phyloP scores from a whole-genome alignment of 2,797 vertebrate species.

The Galagoides demidoff region DNA sequence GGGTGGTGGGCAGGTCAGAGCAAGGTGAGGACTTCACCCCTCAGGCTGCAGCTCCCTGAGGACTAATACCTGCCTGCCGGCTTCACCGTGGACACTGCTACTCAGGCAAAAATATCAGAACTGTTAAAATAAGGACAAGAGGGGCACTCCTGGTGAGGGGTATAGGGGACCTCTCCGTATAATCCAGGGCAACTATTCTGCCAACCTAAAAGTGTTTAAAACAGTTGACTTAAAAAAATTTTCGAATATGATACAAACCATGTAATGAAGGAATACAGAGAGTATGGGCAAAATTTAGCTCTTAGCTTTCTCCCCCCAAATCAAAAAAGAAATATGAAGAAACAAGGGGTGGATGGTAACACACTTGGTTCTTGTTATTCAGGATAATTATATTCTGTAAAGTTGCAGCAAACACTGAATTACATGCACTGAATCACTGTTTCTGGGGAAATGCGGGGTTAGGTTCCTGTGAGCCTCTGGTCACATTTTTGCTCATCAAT shows the following conservation, averaged over 20 bases:
- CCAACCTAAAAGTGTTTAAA: background rate
- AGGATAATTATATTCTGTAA: background rate
- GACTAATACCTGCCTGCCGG: background rate
- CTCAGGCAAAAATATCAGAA: background rate
- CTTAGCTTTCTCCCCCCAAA: background rate
- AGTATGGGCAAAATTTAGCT: background rate
- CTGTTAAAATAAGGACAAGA: background rate
- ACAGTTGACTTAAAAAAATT: background rate
- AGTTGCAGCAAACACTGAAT: background rate
- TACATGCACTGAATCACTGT: background rate
- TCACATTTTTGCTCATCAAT: background rate
- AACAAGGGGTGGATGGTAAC: no score
- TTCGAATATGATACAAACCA: background rate
- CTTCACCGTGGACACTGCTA: background rate
- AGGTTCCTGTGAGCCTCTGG: background rate
- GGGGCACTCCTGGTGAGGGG: background rate
- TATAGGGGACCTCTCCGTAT: rapidly evolving
- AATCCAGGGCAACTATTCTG: background rate
- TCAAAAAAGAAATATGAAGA: background rate
- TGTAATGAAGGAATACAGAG: background rate
- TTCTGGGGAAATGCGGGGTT: background rate
- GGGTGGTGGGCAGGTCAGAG: background rate
- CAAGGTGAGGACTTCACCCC: rapidly evolving
- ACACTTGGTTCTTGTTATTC: background rate
- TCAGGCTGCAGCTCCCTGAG: rapidly evolving